Evolutionary conservation across 2,797 vertebrate species (phyloP), one percentile per base, ranked within the genome.

Genomic region (Poecilia gillii): DNA sequence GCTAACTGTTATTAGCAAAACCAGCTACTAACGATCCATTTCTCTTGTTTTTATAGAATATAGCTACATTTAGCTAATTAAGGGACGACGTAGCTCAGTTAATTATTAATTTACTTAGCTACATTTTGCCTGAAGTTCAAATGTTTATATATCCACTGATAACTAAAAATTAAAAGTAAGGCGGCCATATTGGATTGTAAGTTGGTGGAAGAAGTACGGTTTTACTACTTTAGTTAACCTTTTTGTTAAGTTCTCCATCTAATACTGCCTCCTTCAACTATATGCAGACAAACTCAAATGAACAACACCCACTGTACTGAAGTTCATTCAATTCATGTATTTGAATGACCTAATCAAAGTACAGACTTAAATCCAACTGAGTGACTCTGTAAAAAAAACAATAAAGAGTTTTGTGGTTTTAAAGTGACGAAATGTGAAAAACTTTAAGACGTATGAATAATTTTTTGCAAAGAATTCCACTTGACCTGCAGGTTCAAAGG

Each of bases 401-500:
- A 18, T 51, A 14, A 28, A 36, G 36, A 41, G 39, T 25, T 12
- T 68, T 43, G 39, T 43, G 66, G 25, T 72, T 72, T 72, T 46
- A 46, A 72, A 13, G 25, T 46, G 43, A 72, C 0, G 6, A 28
- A 45, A 72, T 45, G 68, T 72, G 31, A 18, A 46, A 72, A 45
- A 8, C 12, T 46, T 71, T 45, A 7, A 16, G 25, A n/a, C 6
- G 6, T 18, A 18, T 9, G 68, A 72, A 46, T 8, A 14, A 25
- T 28, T 18, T 62, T 66, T 72, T 46, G 43, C 12, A n/a, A 43
- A 70, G 39, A 70, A n/a, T 14, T 43, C 20, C 18, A 43, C 66
- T n/a, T 43, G 78, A 73, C 41, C 28, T 49, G 62, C 71, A 73
- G 81, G 64, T 83, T 87, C 75, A 85, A 90, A 90, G 74, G 53